Conservation (phyloP, 2,113 vertebrate genomes). For the Nesogale talazaci region DNA sequence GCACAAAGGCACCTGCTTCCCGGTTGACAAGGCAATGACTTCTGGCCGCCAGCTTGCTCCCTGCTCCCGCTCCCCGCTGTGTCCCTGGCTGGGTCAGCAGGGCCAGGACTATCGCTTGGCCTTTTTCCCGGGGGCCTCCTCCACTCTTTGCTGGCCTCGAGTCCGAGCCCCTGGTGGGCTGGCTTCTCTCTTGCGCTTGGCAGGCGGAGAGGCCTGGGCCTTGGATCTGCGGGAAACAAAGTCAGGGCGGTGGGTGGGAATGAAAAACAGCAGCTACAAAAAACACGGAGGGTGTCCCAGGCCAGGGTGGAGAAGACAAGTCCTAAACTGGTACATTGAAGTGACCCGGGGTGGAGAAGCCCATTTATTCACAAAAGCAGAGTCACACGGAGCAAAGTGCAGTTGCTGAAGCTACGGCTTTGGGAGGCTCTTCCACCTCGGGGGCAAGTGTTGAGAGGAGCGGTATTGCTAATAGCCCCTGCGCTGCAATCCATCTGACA, state of each 20-base stretch:
- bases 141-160: constrained; percentile 90
- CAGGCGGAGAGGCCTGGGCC: constrained; percentile 83
- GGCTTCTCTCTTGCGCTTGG: constrained; percentile 91
- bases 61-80: not conserved
- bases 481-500: too few species aligned
- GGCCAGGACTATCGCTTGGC: constrained; percentile 89
- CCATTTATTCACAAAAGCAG: not conserved
- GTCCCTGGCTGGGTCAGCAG: not conserved
- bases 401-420: too few species aligned
- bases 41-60: not conserved
- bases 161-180: constrained; percentile 90
- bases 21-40: constrained; percentile 29
- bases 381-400: not conserved
- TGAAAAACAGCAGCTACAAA: not conserved
- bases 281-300: too few species aligned
- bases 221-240: constrained; percentile 86
- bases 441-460: too few species aligned
- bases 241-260: constrained; percentile 62
- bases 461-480: too few species aligned
- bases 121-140: constrained; percentile 91
- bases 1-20: constrained; percentile 84
- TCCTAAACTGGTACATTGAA: too few species aligned
- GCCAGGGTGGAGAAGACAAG: too few species aligned
- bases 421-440: too few species aligned
- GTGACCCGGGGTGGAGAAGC: too few species aligned